Evolutionary conservation across 2,113 vertebrate genomes (phyloP).

Genomic region (Phycodurus eques): DNA sequence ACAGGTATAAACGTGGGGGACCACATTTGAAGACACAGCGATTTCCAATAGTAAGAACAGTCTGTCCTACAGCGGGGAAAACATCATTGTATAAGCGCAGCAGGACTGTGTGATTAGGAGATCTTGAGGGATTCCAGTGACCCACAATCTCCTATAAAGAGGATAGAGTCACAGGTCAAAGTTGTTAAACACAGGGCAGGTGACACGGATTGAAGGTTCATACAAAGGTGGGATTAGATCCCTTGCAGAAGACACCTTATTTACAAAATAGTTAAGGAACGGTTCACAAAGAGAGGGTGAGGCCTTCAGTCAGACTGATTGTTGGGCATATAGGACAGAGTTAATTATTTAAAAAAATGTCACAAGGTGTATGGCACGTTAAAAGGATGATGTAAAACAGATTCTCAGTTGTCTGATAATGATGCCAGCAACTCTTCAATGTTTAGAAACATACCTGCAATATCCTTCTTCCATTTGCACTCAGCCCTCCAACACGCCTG

Average conservation of each 20-base stretch:
- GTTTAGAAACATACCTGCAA: too few species aligned
- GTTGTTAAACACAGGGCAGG: background rate
- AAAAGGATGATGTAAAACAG: too few species aligned
- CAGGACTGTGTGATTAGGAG: background rate
- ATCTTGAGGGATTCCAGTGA: background rate
- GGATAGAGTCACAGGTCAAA: background rate
- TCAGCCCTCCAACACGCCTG: too few species aligned
- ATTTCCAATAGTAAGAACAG: background rate
- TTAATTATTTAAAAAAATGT: too few species aligned
- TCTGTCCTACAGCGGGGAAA: background rate
- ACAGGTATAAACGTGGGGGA: background rate
- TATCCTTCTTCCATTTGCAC: too few species aligned
- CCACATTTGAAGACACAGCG: background rate
- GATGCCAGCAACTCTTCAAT: too few species aligned
- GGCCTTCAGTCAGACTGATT: too few species aligned
- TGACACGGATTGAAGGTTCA: background rate
- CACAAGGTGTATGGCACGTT: too few species aligned
- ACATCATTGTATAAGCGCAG: background rate
- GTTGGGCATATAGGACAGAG: too few species aligned
- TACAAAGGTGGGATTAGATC: background rate
- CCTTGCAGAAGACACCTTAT: background rate
- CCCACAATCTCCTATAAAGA: constrained; percentile 1
- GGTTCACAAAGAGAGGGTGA: too few species aligned
- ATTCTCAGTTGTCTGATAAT: too few species aligned
- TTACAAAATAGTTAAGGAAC: background rate